A percentile compares a stretch with the other conserved stretches of the same genome.
phyloP scores from a whole-genome alignment of 2,113 vertebrate genomes.

The Asarcornis scutulata region DNA sequence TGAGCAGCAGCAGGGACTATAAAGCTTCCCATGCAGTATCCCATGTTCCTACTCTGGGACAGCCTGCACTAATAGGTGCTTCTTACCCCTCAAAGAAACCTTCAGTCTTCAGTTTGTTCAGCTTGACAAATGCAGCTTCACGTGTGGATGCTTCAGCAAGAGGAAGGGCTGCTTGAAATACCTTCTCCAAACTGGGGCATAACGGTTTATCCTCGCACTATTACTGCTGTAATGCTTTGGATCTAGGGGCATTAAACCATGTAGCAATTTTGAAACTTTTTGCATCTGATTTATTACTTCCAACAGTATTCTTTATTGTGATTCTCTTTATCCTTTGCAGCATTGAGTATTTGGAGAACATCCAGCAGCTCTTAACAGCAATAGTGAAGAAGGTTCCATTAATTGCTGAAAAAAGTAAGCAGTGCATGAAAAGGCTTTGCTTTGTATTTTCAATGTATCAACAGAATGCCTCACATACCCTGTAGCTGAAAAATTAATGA shows the following conservation, averaged over 20 bases:
- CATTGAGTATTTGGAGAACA: slow-evolving; percentile 91
- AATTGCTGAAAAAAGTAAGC: slow-evolving; percentile 93
- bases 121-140: neutral
- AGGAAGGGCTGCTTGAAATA: neutral
- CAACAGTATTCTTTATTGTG: neutral
- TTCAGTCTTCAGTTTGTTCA: neutral
- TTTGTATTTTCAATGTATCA: neutral
- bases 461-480: neutral
- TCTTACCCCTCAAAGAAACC: neutral
- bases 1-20: neutral
- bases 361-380: slow-evolving; percentile 93
- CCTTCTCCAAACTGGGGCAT: neutral
- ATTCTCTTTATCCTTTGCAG: slow-evolving; percentile 74
- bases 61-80: neutral
- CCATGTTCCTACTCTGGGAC: neutral
- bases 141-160: neutral
- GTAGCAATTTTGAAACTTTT: neutral
- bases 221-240: neutral
- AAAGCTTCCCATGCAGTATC: neutral
- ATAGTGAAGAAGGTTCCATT: slow-evolving; percentile 95
- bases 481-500: neutral
- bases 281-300: neutral
- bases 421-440: slow-evolving; percentile 16
- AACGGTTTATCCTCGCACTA: neutral
- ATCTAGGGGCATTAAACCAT: neutral